phyloP scores from a whole-genome alignment of 2,797 vertebrate species.

The Streptopelia turtur region DNA sequence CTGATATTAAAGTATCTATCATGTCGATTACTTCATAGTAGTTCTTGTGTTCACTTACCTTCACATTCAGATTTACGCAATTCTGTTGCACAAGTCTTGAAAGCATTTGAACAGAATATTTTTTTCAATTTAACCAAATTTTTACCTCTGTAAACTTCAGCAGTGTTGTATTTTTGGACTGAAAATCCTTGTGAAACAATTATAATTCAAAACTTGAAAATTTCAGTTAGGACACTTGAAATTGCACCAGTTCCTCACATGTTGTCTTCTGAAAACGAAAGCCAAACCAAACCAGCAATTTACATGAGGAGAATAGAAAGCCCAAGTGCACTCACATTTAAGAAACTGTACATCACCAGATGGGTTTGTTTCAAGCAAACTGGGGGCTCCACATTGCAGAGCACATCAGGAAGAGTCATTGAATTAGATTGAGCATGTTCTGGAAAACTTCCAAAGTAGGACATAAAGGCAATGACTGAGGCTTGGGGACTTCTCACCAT shows the following conservation, averaged over 20 bases:
- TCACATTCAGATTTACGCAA: not conserved
- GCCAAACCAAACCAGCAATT: not conserved
- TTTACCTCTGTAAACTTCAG: not conserved
- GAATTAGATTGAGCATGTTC: not conserved
- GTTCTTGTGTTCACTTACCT: not conserved
- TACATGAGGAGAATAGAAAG: not conserved
- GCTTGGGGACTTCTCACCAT: slow-evolving; percentile 2
- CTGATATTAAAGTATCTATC: not conserved
- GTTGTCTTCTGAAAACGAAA: not conserved
- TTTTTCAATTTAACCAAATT: not conserved
- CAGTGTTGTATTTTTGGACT: not conserved
- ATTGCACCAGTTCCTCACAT: not conserved
- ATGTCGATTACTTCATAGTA: not conserved
- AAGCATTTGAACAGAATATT: not conserved
- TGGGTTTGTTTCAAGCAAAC: not conserved
- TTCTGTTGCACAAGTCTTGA: not conserved
- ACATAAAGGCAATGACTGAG: slow-evolving; percentile 15
- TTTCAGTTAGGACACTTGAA: not conserved
- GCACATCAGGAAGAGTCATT: not conserved
- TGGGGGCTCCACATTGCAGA: not conserved
- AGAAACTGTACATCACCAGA: not conserved
- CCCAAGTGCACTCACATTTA: not conserved
- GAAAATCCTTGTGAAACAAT: slow-evolving; percentile 3
- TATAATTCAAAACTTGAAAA: not conserved
- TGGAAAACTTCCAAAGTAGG: not conserved